These are phyloP conservation scores for Thalassoma bifasciatum DNA, from an alignment of 2,113 vertebrate genomes.

Conservation along the genomic window DNA sequence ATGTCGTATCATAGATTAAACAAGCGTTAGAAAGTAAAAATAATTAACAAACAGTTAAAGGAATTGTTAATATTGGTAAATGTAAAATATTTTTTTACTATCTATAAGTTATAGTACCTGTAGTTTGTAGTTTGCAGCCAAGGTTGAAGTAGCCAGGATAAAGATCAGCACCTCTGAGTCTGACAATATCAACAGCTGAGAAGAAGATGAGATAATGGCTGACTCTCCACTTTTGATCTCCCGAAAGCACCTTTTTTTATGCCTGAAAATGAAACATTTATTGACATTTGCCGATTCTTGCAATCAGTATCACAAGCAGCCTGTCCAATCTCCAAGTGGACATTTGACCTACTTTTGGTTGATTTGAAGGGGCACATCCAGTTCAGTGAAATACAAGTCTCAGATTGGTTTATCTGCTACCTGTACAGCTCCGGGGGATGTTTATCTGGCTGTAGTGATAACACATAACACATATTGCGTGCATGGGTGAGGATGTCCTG, in stretches of 20 bases:
- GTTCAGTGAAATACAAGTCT: constrained; percentile 46
- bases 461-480: neutral
- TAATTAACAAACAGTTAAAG: too few relatives aligned
- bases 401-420: constrained; percentile 17
- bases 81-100: too few relatives aligned
- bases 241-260: too few relatives aligned
- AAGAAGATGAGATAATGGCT: neutral
- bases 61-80: too few relatives aligned
- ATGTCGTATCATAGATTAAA: too few relatives aligned
- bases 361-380: constrained; percentile 61
- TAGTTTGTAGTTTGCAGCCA: too few relatives aligned
- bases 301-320: neutral
- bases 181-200: neutral
- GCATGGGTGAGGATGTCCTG: neutral
- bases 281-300: constrained; percentile 7
- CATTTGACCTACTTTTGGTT: constrained; percentile 68
- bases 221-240: neutral
- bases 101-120: too few relatives aligned
- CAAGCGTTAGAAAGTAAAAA: too few relatives aligned
- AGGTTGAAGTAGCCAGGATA: too few relatives aligned
- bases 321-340: constrained; percentile 33
- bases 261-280: too few relatives aligned
- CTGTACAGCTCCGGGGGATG: neutral
- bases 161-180: too few relatives aligned
- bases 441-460: constrained; percentile 2